Conservation (phyloP, 2,888 invertebrate species). For the Thyatira batis region DNA sequence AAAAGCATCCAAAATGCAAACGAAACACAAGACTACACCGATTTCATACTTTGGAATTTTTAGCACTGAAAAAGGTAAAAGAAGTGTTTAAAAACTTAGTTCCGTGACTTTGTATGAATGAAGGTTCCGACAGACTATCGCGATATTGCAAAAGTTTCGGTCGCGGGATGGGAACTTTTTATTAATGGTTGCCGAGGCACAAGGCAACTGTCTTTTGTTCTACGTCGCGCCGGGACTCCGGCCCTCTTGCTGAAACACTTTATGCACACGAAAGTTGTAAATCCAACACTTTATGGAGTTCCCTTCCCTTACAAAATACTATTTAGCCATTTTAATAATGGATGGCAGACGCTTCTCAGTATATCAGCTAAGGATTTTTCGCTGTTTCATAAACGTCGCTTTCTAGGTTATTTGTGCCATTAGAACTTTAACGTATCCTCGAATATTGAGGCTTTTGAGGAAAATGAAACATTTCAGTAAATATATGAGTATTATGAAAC, state of each 20-base stretch:
- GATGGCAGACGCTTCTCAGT: constrained; percentile 42
- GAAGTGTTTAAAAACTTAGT: constrained; percentile 12
- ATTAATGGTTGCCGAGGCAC: constrained; percentile 50
- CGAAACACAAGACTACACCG: constrained; percentile 19
- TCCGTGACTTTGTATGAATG: constrained; percentile 40
- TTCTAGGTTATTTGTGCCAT: not conserved
- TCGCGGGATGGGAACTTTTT: constrained; percentile 54
- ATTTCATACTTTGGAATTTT: constrained; percentile 2
- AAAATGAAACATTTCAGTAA: too few relatives aligned
- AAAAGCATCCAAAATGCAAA: constrained; percentile 29
- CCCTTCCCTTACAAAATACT: constrained; percentile 1
- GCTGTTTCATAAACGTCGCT: not conserved
- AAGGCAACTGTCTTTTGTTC: constrained; percentile 58
- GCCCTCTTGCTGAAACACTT: constrained; percentile 41
- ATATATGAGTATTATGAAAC: too few relatives aligned
- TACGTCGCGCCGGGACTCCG: constrained; percentile 38
- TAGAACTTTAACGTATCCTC: not conserved
- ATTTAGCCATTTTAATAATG: not conserved
- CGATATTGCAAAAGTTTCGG: constrained; percentile 73
- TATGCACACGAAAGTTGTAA: constrained; percentile 52
- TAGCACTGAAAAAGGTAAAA: not conserved
- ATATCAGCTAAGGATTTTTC: not conserved
- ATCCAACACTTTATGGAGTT: constrained; percentile 48
- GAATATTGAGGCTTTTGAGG: not conserved
- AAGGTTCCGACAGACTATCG: constrained; percentile 52